Conservation (phyloP, 2,113 vertebrate species). For the Melanocharis versteri region DNA sequence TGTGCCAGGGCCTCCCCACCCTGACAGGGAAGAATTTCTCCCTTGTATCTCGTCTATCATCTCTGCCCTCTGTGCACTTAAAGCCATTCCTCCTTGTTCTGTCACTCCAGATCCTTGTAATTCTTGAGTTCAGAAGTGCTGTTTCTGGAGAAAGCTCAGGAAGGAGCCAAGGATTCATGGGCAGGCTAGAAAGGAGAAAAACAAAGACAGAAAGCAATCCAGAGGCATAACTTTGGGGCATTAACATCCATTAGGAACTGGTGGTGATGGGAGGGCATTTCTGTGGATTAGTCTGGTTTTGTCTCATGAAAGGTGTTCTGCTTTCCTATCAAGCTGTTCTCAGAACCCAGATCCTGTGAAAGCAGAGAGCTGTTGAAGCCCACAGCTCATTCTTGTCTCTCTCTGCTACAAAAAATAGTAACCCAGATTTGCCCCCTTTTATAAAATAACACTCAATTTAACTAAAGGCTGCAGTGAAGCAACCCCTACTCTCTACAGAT, state of each 20-base stretch:
- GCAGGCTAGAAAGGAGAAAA: not conserved
- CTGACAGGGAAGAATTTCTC: not conserved
- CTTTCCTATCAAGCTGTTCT: not conserved
- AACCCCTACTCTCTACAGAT: not conserved
- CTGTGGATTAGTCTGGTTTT: not conserved
- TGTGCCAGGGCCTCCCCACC: not conserved
- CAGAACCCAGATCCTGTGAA: not conserved
- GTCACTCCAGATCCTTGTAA: not conserved
- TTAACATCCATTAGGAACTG: not conserved
- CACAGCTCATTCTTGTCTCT: not conserved
- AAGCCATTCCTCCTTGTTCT: not conserved
- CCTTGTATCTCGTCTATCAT: too few relatives aligned
- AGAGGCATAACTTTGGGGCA: not conserved
- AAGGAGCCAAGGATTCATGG: not conserved
- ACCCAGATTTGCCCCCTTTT: fast-evolving
- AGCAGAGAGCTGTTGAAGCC: not conserved
- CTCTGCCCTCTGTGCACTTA: not conserved
- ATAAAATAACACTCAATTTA: not conserved
- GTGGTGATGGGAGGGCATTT: not conserved
- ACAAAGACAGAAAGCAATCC: not conserved
- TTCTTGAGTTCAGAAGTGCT: not conserved
- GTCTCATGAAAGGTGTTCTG: not conserved
- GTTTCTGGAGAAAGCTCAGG: not conserved
- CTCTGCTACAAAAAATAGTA: not conserved
- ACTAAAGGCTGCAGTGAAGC: not conserved